Conservation (phyloP, 2,797 vertebrate genomes). For the Hoplostethus atlanticus region DNA sequence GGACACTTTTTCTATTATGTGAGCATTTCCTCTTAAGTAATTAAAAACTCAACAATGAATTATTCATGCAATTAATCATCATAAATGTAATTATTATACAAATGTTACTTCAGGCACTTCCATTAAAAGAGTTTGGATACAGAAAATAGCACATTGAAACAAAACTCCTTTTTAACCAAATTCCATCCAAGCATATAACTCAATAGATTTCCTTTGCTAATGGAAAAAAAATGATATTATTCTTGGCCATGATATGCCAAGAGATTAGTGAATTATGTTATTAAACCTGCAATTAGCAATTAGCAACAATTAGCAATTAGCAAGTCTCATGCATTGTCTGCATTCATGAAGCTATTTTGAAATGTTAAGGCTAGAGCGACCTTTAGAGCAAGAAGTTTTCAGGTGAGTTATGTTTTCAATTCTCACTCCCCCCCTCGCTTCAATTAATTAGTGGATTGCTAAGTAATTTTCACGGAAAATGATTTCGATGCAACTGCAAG, state of each 20-base stretch:
- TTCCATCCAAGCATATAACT: conserved; percentile 23
- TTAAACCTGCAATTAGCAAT: background rate
- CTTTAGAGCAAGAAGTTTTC: background rate
- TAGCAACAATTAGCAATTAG: background rate
- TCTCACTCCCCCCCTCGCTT: background rate
- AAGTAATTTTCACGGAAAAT: too few relatives aligned
- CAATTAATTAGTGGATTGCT: too few relatives aligned
- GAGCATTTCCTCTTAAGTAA: conserved; percentile 33
- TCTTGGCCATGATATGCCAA: background rate
- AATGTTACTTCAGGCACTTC: conserved; percentile 44
- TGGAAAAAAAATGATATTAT: background rate
- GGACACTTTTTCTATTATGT: conserved; percentile 10
- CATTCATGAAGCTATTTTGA: background rate
- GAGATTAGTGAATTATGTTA: background rate
- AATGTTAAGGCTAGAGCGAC: background rate
- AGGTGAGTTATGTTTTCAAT: background rate
- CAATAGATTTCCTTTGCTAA: conserved; percentile 6
- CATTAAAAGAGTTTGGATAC: conserved; percentile 39
- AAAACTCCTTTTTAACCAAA: conserved; percentile 18
- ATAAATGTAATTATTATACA: conserved; percentile 56
- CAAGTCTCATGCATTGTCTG: background rate
- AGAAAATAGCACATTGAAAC: conserved; percentile 18
- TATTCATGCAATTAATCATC: conserved; percentile 63
- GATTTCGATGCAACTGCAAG: background rate
- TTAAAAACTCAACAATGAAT: conserved; percentile 55